A percentile compares a stretch with the other conserved stretches of the same genome.
These are phyloP conservation scores for Clarias laeviceps DNA, from an alignment of 2,797 vertebrate species.

Conservation along the genomic window DNA sequence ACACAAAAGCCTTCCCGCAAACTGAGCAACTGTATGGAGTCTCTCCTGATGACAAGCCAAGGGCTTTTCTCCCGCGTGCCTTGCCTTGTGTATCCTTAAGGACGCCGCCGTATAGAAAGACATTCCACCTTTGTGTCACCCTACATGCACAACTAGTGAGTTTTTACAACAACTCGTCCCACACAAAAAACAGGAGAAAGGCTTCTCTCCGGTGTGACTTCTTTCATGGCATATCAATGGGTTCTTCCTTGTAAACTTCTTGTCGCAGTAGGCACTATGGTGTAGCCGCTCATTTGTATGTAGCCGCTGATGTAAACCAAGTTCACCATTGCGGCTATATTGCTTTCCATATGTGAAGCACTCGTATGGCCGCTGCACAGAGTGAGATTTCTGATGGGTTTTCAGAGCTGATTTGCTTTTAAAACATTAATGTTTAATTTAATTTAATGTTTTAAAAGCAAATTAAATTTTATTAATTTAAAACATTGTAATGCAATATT, in stretches of 20 bases:
- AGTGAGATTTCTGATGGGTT: background rate
- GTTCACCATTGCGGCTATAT: background rate
- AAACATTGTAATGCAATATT: no score
- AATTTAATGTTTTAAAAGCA: no score
- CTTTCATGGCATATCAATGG: constrained; percentile 38
- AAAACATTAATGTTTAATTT: no score
- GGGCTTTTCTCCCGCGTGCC: constrained; percentile 30
- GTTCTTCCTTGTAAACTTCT: constrained; percentile 37
- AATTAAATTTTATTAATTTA: no score
- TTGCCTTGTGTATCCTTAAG: constrained; percentile 35
- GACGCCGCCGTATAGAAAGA: background rate
- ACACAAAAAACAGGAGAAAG: constrained; percentile 40
- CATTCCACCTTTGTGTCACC: constrained; percentile 36
- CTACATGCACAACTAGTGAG: constrained; percentile 21
- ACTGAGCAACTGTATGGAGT: constrained; percentile 19
- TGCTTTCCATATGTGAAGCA: constrained; percentile 5
- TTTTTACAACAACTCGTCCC: constrained; percentile 15
- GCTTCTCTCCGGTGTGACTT: constrained; percentile 46
- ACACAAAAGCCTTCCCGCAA: constrained; percentile 36
- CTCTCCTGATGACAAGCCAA: constrained; percentile 29
- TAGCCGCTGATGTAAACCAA: constrained; percentile 25
- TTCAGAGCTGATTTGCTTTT: background rate
- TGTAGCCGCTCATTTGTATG: constrained; percentile 29
- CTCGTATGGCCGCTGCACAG: background rate
- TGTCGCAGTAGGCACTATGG: constrained; percentile 41